Evolutionary conservation across 2,888 invertebrate species (phyloP), one percentile per base, ranked within the genome.

Genomic region (Tetragnatha montana): DNA sequence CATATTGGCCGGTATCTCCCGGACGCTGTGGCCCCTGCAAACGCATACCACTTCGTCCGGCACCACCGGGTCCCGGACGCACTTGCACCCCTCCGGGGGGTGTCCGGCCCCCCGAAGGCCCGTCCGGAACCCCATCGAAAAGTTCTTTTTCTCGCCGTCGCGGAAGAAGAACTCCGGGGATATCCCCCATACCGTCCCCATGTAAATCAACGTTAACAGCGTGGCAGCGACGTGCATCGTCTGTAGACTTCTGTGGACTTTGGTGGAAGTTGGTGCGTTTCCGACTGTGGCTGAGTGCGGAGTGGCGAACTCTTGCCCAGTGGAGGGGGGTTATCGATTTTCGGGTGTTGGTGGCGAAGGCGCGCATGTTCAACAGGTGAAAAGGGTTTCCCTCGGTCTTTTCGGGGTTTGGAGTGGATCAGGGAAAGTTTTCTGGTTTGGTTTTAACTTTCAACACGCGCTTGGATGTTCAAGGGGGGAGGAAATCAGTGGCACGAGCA

Each of bases 1-100:
- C 19, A 91, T 75, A 84, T 91, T 91, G 70, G 87, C 81, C 83
- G 81, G 73, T 21, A 91, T 76, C 79, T 86, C 83, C 86, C 85
- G 89, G 82, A 91, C 89, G 79, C 85, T 80, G n/a, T 50, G 81
- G 21, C 91, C 91, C 75, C 83, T 74, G 49, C 91, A 91, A 19
- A 68, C 81, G 50, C 91, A 91, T 75, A 89, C 70, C 47, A 91
- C 76, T 22, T 91, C 91, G 7, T 86, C 85, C 0, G 81, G 85
- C 21, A 86, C 19, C 19, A 89, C 84, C 19, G 86, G 88, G 68
- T 87, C 87, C 69, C 70, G 50, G 21, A 83, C 89, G 81, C 91
- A 91, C 70, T 87, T 81, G 87, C 91, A 91, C 17, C 91, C 91
- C 19, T 89, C 88, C 17, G 71, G 74, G 0, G 73, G 74, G 17